phyloP scores from a whole-genome alignment of 1,140 invertebrate species.

The Hirudo medicinalis region DNA sequence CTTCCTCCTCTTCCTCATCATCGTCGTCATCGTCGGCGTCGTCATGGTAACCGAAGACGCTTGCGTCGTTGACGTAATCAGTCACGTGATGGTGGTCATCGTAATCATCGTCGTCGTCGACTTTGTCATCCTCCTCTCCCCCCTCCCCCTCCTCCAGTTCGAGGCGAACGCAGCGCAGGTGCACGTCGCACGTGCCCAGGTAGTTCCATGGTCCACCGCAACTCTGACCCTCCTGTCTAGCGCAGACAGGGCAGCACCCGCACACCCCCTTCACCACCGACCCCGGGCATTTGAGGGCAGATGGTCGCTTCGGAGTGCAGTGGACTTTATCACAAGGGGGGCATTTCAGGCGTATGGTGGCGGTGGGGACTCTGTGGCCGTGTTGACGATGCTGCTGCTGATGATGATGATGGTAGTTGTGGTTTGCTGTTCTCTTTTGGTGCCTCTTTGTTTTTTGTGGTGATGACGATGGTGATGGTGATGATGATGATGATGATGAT shows the following conservation, averaged over 20 bases:
- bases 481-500: neutral
- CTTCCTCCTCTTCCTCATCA: too few species aligned
- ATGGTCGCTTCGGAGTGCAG: conserved; percentile 28
- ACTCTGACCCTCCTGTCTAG: conserved; percentile 30
- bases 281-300: conserved; percentile 30
- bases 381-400: neutral
- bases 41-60: too few species aligned
- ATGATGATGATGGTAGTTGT: neutral
- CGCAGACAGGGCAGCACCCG: conserved; percentile 37
- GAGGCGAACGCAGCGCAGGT: conserved; percentile 27
- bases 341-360: conserved; percentile 24
- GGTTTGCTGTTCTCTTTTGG: neutral
- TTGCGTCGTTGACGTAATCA: too few species aligned
- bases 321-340: conserved; percentile 35
- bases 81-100: too few species aligned
- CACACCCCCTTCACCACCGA: conserved; percentile 35
- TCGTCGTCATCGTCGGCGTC: too few species aligned
- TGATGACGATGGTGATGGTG: neutral
- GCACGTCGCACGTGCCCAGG: conserved; percentile 36
- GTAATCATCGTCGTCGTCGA: too few species aligned
- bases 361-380: neutral
- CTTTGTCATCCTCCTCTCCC: too few species aligned
- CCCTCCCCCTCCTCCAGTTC: too few species aligned
- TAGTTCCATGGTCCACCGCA: conserved; percentile 36
- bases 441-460: neutral